Percentiles rank a stretch among this genome's conserved stretches.
Evolutionary conservation across 1,140 invertebrate species (phyloP).

Genomic region (Colletes gigas): DNA sequence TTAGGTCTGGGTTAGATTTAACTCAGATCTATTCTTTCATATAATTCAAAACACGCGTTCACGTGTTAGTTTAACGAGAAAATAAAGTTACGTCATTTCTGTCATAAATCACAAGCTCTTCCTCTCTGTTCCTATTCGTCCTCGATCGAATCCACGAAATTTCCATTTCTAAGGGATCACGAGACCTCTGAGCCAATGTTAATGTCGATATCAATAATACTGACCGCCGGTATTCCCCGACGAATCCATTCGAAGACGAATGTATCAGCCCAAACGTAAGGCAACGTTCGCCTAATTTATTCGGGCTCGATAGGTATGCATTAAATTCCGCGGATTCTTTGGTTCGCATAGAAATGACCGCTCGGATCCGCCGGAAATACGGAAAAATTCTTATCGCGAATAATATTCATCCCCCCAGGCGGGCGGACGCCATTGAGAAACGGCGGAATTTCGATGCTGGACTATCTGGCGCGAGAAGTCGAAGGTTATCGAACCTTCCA

Average conservation of each 20-base stretch:
- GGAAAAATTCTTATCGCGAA: slow-evolving; percentile 72
- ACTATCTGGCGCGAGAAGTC: slow-evolving; percentile 53
- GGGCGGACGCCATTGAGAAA: background rate
- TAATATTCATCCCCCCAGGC: slow-evolving; percentile 66
- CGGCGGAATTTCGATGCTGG: slow-evolving; percentile 63
- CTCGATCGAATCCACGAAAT: background rate
- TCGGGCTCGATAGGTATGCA: slow-evolving; percentile 67
- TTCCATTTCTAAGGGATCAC: background rate
- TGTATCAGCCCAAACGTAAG: slow-evolving; percentile 29
- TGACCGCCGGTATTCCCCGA: background rate
- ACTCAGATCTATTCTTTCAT: too few species aligned
- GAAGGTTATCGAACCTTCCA: slow-evolving; percentile 25
- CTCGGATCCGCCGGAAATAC: slow-evolving; percentile 55
- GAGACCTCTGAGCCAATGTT: background rate
- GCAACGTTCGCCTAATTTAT: slow-evolving; percentile 67
- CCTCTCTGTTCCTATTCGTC: too few species aligned
- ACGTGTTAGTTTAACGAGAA: too few species aligned
- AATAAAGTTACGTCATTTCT: too few species aligned
- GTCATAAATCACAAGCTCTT: too few species aligned
- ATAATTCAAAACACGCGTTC: too few species aligned
- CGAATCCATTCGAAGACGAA: slow-evolving; percentile 34
- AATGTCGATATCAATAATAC: slow-evolving; percentile 1
- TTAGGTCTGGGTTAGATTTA: too few species aligned
- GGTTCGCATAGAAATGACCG: slow-evolving; percentile 71
- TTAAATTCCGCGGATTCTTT: slow-evolving; percentile 72